These are phyloP conservation scores for Rhea pennata DNA, from an alignment of 2,113 vertebrate species.

Conservation along the genomic window DNA sequence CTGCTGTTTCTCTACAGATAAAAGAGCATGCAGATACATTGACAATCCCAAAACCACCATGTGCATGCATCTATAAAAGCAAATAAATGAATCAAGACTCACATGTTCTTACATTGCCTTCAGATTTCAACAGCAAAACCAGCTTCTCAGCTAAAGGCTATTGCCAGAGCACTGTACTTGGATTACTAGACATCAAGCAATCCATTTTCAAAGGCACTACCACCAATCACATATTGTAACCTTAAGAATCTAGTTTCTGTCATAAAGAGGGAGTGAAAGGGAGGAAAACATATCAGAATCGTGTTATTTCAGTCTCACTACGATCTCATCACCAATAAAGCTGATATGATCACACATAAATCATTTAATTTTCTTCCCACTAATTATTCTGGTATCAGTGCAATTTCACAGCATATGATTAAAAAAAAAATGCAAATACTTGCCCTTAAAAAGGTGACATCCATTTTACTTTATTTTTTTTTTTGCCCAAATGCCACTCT, in stretches of 20 bases:
- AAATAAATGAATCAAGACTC: neutral
- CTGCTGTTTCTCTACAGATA: neutral
- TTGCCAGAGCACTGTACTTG: neutral
- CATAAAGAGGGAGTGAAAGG: neutral
- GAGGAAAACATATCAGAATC: neutral
- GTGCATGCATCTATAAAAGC: neutral
- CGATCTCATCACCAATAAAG: neutral
- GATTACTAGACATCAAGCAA: neutral
- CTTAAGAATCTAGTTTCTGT: neutral
- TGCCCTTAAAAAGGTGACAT: neutral
- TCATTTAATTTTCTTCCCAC: neutral
- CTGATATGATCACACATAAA: neutral
- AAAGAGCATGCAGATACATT: neutral
- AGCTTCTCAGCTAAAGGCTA: neutral
- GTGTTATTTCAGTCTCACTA: neutral
- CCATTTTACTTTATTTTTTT: neutral
- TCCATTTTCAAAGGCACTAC: neutral
- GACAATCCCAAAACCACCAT: neutral
- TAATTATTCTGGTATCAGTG: neutral
- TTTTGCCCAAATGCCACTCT: neutral
- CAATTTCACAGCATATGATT: neutral
- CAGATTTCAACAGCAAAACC: neutral
- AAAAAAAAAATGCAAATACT: neutral
- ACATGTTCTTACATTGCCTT: neutral
- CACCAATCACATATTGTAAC: neutral